These are phyloP conservation scores for Hyles lineata DNA, from an alignment of 2,888 invertebrate genomes.

Conservation along the genomic window DNA sequence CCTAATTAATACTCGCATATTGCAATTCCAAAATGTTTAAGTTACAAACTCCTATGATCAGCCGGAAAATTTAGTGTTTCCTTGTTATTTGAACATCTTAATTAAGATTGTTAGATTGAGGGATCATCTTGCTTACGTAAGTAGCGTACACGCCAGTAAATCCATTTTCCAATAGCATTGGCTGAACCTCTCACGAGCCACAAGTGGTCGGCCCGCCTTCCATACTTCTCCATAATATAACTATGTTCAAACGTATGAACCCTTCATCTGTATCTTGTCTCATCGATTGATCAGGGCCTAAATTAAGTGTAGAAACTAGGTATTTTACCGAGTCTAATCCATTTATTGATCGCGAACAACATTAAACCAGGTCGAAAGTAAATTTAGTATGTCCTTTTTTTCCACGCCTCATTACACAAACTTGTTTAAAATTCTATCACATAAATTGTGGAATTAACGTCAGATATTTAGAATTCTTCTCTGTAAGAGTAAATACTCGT, in stretches of 20 bases:
- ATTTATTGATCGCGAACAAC: not conserved
- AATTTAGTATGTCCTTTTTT: not conserved
- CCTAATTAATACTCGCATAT: no score
- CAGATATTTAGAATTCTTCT: not conserved
- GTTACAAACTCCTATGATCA: no score
- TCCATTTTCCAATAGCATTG: constrained; percentile 64
- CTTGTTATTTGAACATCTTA: not conserved
- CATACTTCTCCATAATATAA: constrained; percentile 53
- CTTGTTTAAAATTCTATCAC: not conserved
- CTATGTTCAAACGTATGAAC: constrained; percentile 40
- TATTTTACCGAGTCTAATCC: not conserved
- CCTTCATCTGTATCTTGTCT: constrained; percentile 1
- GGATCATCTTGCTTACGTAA: constrained; percentile 30
- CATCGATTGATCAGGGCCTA: not conserved
- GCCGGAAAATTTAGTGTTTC: not conserved
- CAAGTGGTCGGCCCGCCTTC: constrained; percentile 79
- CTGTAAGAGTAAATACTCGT: no score
- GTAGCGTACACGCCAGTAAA: constrained; percentile 46
- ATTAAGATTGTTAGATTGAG: constrained; percentile 28
- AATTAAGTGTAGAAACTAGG: not conserved
- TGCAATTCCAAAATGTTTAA: no score
- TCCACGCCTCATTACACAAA: not conserved
- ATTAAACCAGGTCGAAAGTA: not conserved
- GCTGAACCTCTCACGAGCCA: constrained; percentile 66
- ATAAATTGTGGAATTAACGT: not conserved